Conservation (phyloP, 2,113 vertebrate species). For the Bufo bufo region DNA sequence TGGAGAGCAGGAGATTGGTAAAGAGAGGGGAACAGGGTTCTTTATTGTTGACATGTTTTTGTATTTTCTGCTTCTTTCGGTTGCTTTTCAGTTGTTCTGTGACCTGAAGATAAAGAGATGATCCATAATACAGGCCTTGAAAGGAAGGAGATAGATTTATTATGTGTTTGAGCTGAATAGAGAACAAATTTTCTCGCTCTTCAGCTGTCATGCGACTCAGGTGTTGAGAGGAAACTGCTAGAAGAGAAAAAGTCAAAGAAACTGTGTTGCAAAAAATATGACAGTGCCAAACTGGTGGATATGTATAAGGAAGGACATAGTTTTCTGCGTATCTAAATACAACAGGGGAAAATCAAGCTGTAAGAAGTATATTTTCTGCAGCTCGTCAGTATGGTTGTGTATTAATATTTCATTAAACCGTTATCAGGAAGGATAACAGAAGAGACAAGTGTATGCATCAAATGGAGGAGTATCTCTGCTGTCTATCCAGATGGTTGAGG, state of each 20-base stretch:
- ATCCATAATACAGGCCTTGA: conserved; percentile 45
- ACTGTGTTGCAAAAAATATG: conserved; percentile 37
- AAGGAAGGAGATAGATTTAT: conserved; percentile 53
- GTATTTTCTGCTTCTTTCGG: conserved; percentile 36
- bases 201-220: conserved; percentile 24
- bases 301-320: conserved; percentile 27
- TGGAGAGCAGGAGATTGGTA: too few relatives aligned
- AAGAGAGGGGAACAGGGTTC: background rate
- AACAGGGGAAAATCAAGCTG: conserved; percentile 40
- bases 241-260: conserved; percentile 1
- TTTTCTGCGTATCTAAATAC: conserved; percentile 36
- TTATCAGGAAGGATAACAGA: conserved; percentile 39
- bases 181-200: conserved; percentile 19
- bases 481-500: background rate
- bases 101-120: conserved; percentile 48
- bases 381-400: conserved; percentile 14
- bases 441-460: background rate
- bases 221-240: conserved; percentile 40
- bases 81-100: conserved; percentile 21
- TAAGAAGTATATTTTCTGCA: conserved; percentile 51
- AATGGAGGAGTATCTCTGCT: background rate
- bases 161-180: conserved; percentile 32
- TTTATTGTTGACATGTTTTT: conserved; percentile 42
- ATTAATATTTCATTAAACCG: conserved; percentile 53
- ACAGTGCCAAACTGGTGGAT: background rate